A percentile compares a stretch with the other conserved stretches of the same genome.
phyloP scores from a whole-genome alignment of 2,113 vertebrate species.

The Turdus rufiventris region DNA sequence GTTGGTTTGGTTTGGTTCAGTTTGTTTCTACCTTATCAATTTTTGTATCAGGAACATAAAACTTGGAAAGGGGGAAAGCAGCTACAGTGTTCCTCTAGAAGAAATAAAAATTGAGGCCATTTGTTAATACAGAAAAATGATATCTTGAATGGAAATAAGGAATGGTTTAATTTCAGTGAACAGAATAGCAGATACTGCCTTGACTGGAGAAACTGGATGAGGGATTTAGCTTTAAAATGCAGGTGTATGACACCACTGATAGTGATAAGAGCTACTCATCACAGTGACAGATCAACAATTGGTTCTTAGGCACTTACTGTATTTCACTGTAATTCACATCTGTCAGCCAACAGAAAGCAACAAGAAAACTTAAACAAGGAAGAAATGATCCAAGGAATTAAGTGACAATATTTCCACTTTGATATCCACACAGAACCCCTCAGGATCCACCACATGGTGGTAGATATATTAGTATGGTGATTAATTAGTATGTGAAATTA shows the following conservation, averaged over 20 bases:
- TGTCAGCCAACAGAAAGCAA: background rate
- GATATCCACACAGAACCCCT: background rate
- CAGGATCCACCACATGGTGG: background rate
- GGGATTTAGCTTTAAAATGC: background rate
- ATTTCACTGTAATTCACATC: background rate
- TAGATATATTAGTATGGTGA: background rate
- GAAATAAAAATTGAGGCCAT: background rate
- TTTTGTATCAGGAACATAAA: background rate
- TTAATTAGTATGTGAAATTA: background rate
- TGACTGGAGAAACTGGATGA: background rate
- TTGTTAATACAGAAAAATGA: accelerated
- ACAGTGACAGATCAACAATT: background rate
- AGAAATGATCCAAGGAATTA: background rate
- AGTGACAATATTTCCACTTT: background rate
- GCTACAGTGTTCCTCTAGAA: background rate
- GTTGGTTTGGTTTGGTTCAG: background rate
- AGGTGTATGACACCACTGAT: background rate
- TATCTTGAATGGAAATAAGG: background rate
- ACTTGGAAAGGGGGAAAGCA: background rate
- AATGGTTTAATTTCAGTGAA: background rate
- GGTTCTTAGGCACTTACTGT: background rate
- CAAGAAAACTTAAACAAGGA: background rate
- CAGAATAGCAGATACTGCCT: background rate
- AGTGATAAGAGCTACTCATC: background rate
- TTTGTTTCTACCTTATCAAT: background rate